These are phyloP conservation scores for Conus ventricosus DNA, from an alignment of 1,140 invertebrate genomes.

Conservation along the genomic window DNA sequence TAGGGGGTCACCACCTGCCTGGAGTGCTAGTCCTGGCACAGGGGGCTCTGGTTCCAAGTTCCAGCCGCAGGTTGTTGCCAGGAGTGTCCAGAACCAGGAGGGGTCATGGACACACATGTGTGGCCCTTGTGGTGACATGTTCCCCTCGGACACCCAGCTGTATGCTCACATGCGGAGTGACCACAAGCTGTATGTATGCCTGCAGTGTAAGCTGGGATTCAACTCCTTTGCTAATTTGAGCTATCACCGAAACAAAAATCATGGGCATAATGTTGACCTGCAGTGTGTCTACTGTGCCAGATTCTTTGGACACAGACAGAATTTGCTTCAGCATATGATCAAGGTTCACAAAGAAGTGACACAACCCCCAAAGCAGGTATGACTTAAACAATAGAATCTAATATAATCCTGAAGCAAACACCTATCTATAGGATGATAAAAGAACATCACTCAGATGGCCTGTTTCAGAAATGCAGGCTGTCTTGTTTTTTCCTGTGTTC, in stretches of 20 bases:
- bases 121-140: background rate
- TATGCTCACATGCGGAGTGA: background rate
- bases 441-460: too few species aligned
- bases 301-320: constrained; percentile 14
- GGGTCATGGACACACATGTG: background rate
- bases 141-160: background rate
- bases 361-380: background rate
- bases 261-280: background rate
- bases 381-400: background rate
- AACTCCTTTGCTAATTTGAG: constrained; percentile 3
- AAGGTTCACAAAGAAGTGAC: background rate
- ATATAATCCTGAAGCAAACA: too few species aligned
- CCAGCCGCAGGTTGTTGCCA: background rate
- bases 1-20: background rate
- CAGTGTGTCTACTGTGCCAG: background rate
- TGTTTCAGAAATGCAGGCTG: too few species aligned
- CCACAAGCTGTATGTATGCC: background rate
- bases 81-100: background rate
- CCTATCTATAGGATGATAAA: too few species aligned
- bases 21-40: background rate
- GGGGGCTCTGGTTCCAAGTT: background rate
- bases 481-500: too few species aligned
- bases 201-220: background rate
- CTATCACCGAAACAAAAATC: constrained; percentile 8
- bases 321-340: background rate